Base-by-base conservation (phyloP, 2,888 invertebrate genomes). In the Drosophila kuntzei region DNA sequence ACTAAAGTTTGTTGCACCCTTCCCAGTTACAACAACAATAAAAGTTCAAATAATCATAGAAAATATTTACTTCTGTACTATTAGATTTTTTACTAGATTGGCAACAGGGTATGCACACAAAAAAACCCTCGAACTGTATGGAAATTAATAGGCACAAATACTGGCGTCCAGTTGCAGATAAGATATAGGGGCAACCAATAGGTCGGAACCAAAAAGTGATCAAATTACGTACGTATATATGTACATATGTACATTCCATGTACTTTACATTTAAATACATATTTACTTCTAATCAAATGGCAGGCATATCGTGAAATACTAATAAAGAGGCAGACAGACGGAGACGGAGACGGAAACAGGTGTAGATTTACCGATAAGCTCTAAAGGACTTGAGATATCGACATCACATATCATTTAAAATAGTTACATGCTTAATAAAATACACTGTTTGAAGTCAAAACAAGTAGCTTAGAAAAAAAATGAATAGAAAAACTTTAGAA, bases 1-100 rank as follows among this genome's bases (percentile, higher is more conserved):
- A 39, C 11, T 29, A 9, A 51, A 80, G 88, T 82, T 82, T 87
- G 61, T 80, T 81, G 81, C 81, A 78, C 87, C 50, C 62, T 49
- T 44, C 18, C 32, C 6, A 2, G 8, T 16, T 16, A 25, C 25
- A 14, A 25, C 9, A 44, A 8, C 8, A n/a, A 25, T 5, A 14
- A 25, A 25, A 25, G 9, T 22, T 6, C n/a, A 46, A n/a, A n/a
- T n/a, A n/a, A n/a, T n/a, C n/a, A n/a, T n/a, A n/a, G n/a, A 27
- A 27, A 32, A 12, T n/a, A 32, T 4, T 32, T 32, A 7, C 6
- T 14, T 34, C n/a, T 16, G 6, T 36, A 36, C 1, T 9, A 37
- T 3, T 32, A 20, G 41, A 14, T 12, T 16, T 44, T 16, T 3
- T 22, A 3, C 14, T 47, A 27, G 9, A 58, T 46, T 61, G 14